Conservation (phyloP, 2,113 vertebrate genomes). For the Hystrix cristata region DNA sequence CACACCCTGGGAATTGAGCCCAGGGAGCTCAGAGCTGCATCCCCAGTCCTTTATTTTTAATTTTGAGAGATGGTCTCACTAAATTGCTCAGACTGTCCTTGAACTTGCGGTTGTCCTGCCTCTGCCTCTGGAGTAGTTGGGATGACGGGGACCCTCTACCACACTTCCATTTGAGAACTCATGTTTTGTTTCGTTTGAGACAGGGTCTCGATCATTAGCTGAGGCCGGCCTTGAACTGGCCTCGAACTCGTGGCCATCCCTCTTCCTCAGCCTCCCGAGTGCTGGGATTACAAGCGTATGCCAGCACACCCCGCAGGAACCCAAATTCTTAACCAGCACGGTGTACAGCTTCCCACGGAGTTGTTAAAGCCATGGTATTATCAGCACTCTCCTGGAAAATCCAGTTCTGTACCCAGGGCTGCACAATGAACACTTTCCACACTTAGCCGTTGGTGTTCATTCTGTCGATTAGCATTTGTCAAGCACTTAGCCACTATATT, state of each 20-base stretch:
- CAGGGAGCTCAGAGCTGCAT: background rate
- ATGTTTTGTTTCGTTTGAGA: background rate
- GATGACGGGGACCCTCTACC: background rate
- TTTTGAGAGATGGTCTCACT: background rate
- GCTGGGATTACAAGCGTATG: too few relatives aligned
- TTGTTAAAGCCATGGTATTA: background rate
- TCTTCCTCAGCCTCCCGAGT: too few relatives aligned
- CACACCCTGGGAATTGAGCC: background rate
- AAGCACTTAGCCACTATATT: background rate
- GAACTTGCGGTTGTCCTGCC: background rate
- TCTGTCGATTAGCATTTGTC: background rate
- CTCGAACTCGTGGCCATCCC: too few relatives aligned
- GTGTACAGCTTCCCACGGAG: background rate
- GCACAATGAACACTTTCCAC: background rate
- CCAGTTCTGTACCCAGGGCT: background rate
- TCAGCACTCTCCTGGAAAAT: conserved; percentile 6
- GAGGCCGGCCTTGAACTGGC: too few relatives aligned
- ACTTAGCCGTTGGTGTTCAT: background rate
- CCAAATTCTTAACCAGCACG: background rate
- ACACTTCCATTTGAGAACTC: background rate
- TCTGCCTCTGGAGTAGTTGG: background rate
- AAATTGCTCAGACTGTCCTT: background rate
- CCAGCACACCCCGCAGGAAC: too few relatives aligned
- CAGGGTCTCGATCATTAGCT: too few relatives aligned
- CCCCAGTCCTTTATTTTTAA: background rate